phyloP scores from a whole-genome alignment of 30 jellyfish, hydroid and myxozoan genomes.

The Aurelia aurita complex sp. Pacific region DNA sequence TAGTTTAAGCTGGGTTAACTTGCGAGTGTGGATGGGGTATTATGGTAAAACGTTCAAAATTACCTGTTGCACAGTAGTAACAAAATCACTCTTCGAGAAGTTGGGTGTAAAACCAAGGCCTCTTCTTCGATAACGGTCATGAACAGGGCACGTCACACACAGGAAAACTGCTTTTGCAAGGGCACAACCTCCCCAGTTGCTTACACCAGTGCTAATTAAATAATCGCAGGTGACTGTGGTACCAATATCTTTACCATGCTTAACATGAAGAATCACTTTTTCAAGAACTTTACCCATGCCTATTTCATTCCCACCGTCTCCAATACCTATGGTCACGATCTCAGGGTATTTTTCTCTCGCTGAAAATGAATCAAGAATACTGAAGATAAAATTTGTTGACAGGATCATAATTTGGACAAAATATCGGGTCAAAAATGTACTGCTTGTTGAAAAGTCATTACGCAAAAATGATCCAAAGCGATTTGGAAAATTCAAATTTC shows the following conservation, averaged over 20 bases:
- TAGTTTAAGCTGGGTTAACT: too few relatives aligned
- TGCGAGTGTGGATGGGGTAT: not conserved
- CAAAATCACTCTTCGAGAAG: constrained; percentile 34
- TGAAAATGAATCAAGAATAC: constrained; percentile 1
- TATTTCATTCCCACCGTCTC: constrained; percentile 97
- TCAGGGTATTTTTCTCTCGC: constrained; percentile 47
- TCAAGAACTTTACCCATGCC: constrained; percentile 94
- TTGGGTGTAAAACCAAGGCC: constrained; percentile 68
- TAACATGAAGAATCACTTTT: constrained; percentile 46
- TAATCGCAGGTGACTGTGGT: constrained; percentile 61
- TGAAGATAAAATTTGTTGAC: too few relatives aligned
- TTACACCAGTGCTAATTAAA: constrained; percentile 84
- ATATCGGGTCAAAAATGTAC: too few relatives aligned
- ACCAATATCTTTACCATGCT: constrained; percentile 74
- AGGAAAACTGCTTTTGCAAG: constrained; percentile 80
- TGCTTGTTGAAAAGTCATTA: too few relatives aligned
- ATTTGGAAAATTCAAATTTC: too few relatives aligned
- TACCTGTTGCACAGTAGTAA: constrained; percentile 72
- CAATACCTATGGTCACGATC: constrained; percentile 88
- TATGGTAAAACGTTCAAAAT: not conserved
- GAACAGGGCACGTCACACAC: constrained; percentile 78
- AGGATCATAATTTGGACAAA: too few relatives aligned
- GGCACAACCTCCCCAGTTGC: constrained; percentile 97
- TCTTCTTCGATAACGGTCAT: constrained; percentile 77
- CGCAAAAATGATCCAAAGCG: too few relatives aligned